These are phyloP conservation scores for Sebastiscus albofasciatus DNA, from an alignment of 2,797 vertebrate genomes.

Conservation along the genomic window DNA sequence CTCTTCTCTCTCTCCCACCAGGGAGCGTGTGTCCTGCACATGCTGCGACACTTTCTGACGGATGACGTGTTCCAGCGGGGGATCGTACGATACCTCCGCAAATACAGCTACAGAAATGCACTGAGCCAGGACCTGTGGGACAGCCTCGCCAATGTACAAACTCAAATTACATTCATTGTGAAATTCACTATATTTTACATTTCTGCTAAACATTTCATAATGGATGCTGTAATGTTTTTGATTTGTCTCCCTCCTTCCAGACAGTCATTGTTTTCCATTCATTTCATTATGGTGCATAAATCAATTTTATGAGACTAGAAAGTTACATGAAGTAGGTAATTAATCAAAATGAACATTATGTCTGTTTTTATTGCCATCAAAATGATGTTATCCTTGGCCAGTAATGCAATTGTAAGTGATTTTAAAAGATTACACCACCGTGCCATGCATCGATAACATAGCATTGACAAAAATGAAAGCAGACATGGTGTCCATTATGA, in stretches of 20 bases:
- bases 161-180: neutral
- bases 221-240: neutral
- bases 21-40: conserved; percentile 88
- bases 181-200: neutral
- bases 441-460: neutral
- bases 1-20: conserved; percentile 51
- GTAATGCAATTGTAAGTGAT: neutral
- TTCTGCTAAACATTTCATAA: neutral
- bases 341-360: conserved; percentile 5
- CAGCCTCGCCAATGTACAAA: conserved; percentile 80
- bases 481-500: neutral
- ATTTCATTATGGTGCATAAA: conserved; percentile 1
- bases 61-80: conserved; percentile 85
- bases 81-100: conserved; percentile 84
- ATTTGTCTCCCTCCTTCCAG: neutral
- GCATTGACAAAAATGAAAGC: neutral
- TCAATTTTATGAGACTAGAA: conserved; percentile 1
- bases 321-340: conserved; percentile 8
- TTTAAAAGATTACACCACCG: neutral
- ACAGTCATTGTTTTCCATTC: neutral
- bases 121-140: conserved; percentile 86
- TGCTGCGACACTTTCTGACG: conserved; percentile 85
- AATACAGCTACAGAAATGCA: conserved; percentile 83
- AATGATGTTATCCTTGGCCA: neutral
- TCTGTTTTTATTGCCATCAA: conserved; percentile 11